A percentile compares a stretch with the other conserved stretches of the same genome.
These are phyloP conservation scores for Blera fallax DNA, from an alignment of 2,888 invertebrate genomes.

Conservation along the genomic window DNA sequence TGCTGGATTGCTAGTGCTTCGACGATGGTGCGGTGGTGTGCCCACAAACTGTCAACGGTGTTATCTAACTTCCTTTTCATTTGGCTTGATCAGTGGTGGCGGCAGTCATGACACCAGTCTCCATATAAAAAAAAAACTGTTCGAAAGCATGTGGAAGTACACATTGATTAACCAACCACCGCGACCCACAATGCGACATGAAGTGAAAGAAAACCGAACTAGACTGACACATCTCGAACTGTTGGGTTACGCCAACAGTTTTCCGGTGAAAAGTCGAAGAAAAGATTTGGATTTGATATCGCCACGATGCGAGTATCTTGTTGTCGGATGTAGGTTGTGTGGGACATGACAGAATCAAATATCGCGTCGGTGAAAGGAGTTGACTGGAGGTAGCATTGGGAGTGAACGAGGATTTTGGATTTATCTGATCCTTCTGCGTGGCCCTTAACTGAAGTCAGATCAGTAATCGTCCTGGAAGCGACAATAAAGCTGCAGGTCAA, in stretches of 20 bases:
- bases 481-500: no score
- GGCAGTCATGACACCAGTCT: constrained; percentile 11
- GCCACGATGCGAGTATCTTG: background rate
- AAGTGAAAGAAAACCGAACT: background rate
- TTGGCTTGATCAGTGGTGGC: constrained; percentile 30
- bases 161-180: constrained; percentile 16
- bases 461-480: no score
- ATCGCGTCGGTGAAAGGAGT: no score
- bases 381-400: no score
- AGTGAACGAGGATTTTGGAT: no score
- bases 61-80: constrained; percentile 54
- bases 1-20: background rate
- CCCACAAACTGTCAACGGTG: constrained; percentile 45
- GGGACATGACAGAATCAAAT: background rate
- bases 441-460: no score
- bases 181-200: background rate
- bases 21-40: constrained; percentile 31
- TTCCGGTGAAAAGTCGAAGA: constrained; percentile 17
- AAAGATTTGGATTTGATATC: constrained; percentile 13
- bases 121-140: background rate
- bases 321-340: background rate
- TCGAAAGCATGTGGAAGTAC: constrained; percentile 32
- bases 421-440: no score
- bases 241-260: constrained; percentile 24
- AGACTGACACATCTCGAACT: constrained; percentile 7